Evolutionary conservation across 2,888 invertebrate genomes (phyloP).

Genomic region (Oxystoma pomonae): DNA sequence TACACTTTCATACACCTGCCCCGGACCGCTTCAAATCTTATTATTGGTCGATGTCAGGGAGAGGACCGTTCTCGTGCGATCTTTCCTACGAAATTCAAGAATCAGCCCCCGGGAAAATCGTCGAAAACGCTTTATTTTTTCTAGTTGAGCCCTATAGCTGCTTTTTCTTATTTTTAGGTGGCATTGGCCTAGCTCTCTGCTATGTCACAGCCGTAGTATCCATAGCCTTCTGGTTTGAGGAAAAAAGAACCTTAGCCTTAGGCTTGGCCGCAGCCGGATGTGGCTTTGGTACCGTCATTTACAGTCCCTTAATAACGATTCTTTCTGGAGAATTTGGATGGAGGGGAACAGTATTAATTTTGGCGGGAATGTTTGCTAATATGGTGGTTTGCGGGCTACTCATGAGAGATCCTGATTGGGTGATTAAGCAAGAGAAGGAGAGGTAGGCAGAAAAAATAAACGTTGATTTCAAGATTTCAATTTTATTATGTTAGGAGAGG

Average conservation of each 20-base stretch:
- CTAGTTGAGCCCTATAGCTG: no score
- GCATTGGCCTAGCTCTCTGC: conserved; percentile 77
- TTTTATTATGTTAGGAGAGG: no score
- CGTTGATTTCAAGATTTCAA: no score
- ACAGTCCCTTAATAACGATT: conserved; percentile 79
- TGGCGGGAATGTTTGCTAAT: conserved; percentile 82
- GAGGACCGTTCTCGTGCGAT: no score
- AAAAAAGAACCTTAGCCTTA: conserved; percentile 78
- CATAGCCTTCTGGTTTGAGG: conserved; percentile 91
- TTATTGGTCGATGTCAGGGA: no score
- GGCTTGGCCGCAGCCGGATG: conserved; percentile 87
- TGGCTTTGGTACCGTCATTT: conserved; percentile 85
- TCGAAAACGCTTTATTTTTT: no score
- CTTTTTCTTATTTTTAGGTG: no score
- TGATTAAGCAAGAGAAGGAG: conserved; percentile 56
- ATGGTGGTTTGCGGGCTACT: conserved; percentile 81
- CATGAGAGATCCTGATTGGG: conserved; percentile 88
- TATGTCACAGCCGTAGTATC: conserved; percentile 90
- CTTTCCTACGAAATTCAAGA: no score
- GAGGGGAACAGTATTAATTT: conserved; percentile 74
- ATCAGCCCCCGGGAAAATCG: no score
- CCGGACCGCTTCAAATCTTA: no score
- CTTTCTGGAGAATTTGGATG: conserved; percentile 75
- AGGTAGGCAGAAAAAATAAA: no score
- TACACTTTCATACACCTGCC: no score